These are phyloP conservation scores for Eulimnadia texana DNA, from an alignment of 1,140 invertebrate genomes.

Conservation along the genomic window DNA sequence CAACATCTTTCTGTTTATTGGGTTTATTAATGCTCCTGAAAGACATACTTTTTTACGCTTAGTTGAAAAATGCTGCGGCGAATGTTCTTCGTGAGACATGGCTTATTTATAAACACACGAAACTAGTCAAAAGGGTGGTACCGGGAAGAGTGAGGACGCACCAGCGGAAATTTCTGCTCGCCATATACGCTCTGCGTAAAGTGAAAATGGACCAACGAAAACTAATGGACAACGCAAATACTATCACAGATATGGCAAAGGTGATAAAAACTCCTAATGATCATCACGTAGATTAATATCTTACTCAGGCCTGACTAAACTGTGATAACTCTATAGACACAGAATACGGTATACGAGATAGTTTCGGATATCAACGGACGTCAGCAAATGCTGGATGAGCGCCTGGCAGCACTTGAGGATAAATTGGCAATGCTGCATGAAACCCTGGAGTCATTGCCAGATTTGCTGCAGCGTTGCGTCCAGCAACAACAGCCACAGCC, in stretches of 20 bases:
- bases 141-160: slow-evolving; percentile 88
- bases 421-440: slow-evolving; percentile 60
- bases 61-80: slow-evolving; percentile 98
- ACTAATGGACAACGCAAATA: slow-evolving; percentile 97
- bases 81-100: slow-evolving; percentile 99
- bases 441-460: slow-evolving; percentile 65
- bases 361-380: slow-evolving; percentile 88
- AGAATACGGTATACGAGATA: slow-evolving; percentile 92
- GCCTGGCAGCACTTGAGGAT: slow-evolving; percentile 69
- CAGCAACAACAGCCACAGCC: background rate
- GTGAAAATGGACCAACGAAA: slow-evolving; percentile 99
- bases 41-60: too few species aligned
- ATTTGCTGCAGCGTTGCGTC: slow-evolving; percentile 46
- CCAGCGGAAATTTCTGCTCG: slow-evolving; percentile 97
- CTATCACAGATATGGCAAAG: slow-evolving; percentile 99
- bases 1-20: background rate
- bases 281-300: too few species aligned
- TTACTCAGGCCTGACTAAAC: too few species aligned
- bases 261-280: too few species aligned
- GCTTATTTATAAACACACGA: slow-evolving; percentile 99
- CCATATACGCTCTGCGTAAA: slow-evolving; percentile 98
- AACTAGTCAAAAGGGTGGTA: slow-evolving; percentile 93
- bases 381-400: slow-evolving; percentile 77
- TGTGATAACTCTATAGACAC: too few species aligned
- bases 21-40: background rate